Percentiles rank a stretch among this genome's conserved stretches.
These are phyloP conservation scores for Magallana ariakensis DNA, from an alignment of 1,140 invertebrate genomes.

Conservation along the genomic window DNA sequence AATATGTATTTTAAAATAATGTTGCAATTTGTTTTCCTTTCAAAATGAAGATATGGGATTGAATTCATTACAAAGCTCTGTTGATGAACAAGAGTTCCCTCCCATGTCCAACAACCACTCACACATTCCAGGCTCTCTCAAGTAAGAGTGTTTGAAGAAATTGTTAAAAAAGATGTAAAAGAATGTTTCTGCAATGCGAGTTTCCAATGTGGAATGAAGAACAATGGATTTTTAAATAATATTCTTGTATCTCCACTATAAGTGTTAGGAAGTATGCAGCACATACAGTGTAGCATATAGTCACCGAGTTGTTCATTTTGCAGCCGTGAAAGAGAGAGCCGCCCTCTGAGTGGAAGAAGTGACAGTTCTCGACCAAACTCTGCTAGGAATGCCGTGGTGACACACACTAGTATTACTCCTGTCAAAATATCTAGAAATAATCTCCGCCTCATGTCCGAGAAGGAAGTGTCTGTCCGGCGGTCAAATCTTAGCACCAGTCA, in stretches of 20 bases:
- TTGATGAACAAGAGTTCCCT: conserved; percentile 52
- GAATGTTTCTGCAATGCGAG: background rate
- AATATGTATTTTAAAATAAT: background rate
- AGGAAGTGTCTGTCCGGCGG: conserved; percentile 75
- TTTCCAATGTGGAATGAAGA: background rate
- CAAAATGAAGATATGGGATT: conserved; percentile 54
- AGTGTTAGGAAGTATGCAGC: background rate
- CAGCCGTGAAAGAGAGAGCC: conserved; percentile 36
- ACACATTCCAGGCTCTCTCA: conserved; percentile 14
- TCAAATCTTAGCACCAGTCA: conserved; percentile 70
- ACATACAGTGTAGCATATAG: too few species aligned
- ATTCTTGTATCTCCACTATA: background rate
- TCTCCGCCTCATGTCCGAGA: conserved; percentile 75
- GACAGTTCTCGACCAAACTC: conserved; percentile 58
- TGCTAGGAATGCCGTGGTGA: conserved; percentile 52
- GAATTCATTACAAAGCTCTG: conserved; percentile 56
- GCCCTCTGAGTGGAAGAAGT: conserved; percentile 51
- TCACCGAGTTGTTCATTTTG: background rate
- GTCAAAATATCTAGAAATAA: conserved; percentile 78
- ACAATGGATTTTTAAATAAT: background rate
- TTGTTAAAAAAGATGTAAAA: background rate
- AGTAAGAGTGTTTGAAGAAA: background rate
- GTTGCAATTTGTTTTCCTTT: background rate
- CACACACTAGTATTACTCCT: conserved; percentile 64
- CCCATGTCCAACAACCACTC: conserved; percentile 23